Conservation (phyloP, 2,888 invertebrate genomes). For the Baronia brevicornis region DNA sequence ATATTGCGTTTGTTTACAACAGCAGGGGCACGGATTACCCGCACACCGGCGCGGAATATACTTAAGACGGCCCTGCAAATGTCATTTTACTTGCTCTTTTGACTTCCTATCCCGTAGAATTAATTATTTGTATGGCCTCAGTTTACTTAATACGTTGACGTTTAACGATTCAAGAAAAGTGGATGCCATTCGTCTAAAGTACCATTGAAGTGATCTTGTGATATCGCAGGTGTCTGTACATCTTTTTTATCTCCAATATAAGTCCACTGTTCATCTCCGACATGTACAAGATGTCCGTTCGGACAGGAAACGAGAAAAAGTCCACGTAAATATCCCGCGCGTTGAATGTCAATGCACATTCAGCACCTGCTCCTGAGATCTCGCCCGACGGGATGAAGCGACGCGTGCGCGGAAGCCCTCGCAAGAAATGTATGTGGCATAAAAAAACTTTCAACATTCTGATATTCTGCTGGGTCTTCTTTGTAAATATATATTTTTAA, state of each 20-base stretch:
- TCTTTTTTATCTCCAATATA: conserved; percentile 15
- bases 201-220: conserved; percentile 10
- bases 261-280: conserved; percentile 21
- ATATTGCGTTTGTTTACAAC: no score
- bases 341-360: conserved; percentile 28
- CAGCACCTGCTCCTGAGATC: conserved; percentile 31
- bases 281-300: conserved; percentile 20
- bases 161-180: no score
- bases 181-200: no score
- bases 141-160: no score
- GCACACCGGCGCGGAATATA: no score
- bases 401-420: conserved; percentile 26
- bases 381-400: conserved; percentile 23
- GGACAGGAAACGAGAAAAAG: conserved; percentile 31
- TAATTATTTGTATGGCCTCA: no score
- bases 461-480: conserved; percentile 19
- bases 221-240: conserved; percentile 6
- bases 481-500: conserved; percentile 5
- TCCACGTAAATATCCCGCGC: conserved; percentile 28
- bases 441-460: conserved; percentile 11
- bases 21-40: no score
- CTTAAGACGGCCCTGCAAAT: no score
- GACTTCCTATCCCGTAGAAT: no score
- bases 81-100: no score
- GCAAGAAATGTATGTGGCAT: conserved; percentile 20